phyloP scores from a whole-genome alignment of 2,888 invertebrate species.

The Salpingus planirostris region DNA sequence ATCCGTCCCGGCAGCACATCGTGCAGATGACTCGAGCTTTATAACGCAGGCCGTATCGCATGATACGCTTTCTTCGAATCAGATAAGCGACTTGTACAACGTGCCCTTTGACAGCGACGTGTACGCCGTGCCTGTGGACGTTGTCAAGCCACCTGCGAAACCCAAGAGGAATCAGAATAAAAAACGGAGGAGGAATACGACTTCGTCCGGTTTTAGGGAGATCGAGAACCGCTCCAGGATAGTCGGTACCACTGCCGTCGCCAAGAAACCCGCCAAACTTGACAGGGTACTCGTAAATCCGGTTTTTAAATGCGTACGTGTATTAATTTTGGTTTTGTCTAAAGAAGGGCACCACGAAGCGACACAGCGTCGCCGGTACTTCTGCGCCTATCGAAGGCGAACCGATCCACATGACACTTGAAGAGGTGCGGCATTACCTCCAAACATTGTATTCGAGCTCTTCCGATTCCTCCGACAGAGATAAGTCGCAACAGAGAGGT shows the following conservation, averaged over 20 bases:
- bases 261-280: conserved; percentile 17
- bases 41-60: conserved; percentile 85
- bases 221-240: conserved; percentile 21
- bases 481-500: not conserved
- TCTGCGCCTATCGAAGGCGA: conserved; percentile 55
- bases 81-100: conserved; percentile 78
- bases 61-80: conserved; percentile 66
- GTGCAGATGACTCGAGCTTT: conserved; percentile 76
- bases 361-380: conserved; percentile 59
- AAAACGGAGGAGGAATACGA: conserved; percentile 29
- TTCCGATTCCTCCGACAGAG: conserved; percentile 52
- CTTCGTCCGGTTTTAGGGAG: conserved; percentile 44
- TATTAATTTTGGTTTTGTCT: conserved; percentile 29
- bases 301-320: conserved; percentile 26
- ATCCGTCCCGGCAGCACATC: conserved; percentile 58
- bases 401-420: conserved; percentile 74
- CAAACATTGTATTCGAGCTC: conserved; percentile 74
- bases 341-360: conserved; percentile 43
- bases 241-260: conserved; percentile 16
- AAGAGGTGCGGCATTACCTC: conserved; percentile 75
- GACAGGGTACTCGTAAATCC: conserved; percentile 18
- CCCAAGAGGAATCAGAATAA: conserved; percentile 42
- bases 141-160: conserved; percentile 52
- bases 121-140: conserved; percentile 78
- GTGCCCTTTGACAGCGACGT: conserved; percentile 84